Evolutionary conservation across 2,797 vertebrate species (phyloP).

Genomic region (Hirundo rustica): DNA sequence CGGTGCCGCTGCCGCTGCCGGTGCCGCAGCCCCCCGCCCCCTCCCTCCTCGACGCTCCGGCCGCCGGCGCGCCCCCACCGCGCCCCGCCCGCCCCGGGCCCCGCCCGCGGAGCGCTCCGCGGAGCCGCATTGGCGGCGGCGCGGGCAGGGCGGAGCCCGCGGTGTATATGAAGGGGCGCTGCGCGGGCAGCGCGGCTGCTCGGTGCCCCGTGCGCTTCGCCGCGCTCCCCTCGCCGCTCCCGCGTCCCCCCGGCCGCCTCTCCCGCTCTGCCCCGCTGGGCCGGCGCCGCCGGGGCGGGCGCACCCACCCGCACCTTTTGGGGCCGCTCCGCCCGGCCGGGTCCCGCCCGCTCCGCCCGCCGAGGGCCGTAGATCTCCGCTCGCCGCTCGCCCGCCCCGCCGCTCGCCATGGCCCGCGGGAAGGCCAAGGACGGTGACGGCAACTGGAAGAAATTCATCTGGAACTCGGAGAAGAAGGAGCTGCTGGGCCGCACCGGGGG

Average conservation of each 20-base stretch:
- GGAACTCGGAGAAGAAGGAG: conserved; percentile 95
- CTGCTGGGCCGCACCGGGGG: conserved; percentile 90
- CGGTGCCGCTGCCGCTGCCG: too few species aligned
- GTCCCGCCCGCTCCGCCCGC: conserved; percentile 7
- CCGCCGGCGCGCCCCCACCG: neutral
- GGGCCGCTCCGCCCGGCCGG: neutral
- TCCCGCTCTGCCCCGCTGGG: neutral
- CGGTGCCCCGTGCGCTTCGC: neutral
- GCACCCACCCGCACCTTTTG: neutral
- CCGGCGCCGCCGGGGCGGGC: neutral
- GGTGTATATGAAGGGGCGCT: neutral
- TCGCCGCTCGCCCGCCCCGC: neutral
- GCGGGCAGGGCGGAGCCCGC: conserved; percentile 24
- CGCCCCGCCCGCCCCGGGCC: neutral
- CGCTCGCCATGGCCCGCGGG: conserved; percentile 82
- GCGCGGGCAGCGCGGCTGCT: neutral
- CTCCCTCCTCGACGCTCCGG: too few species aligned
- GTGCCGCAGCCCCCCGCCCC: neutral
- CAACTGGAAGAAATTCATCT: conserved; percentile 92
- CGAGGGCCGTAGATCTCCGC: neutral
- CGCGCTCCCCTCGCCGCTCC: neutral
- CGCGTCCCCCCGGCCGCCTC: neutral
- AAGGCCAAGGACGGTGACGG: conserved; percentile 89
- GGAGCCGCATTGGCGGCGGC: neutral
- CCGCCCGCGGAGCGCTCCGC: neutral